These are phyloP conservation scores for Scaptodrosophila latifasciaeformis DNA, from an alignment of 2,888 invertebrate species.

Conservation along the genomic window DNA sequence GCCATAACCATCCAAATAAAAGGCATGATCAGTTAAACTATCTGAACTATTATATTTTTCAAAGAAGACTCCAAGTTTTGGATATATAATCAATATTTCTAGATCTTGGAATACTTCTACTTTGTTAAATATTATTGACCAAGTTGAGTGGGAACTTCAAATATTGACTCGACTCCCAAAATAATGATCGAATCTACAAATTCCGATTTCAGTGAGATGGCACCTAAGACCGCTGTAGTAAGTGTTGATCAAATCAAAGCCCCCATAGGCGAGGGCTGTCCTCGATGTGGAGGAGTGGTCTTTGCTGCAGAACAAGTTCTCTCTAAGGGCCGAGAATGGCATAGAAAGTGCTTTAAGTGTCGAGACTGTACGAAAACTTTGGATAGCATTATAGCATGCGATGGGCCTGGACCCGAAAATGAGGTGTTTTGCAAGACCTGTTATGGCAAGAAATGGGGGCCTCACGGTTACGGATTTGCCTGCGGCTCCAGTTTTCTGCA, in stretches of 20 bases:
- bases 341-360: slow-evolving; percentile 94
- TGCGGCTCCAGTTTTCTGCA: slow-evolving; percentile 94
- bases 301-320: slow-evolving; percentile 95
- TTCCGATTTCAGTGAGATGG: slow-evolving; percentile 78
- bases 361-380: slow-evolving; percentile 93
- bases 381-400: slow-evolving; percentile 95
- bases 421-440: slow-evolving; percentile 97
- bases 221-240: slow-evolving; percentile 84
- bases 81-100: no score
- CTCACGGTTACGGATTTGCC: slow-evolving; percentile 95
- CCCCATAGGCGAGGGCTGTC: slow-evolving; percentile 89
- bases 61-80: no score
- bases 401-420: slow-evolving; percentile 92
- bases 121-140: no score
- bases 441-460: slow-evolving; percentile 97
- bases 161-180: no score
- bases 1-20: not conserved
- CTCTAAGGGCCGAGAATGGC: slow-evolving; percentile 92
- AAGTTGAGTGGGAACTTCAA: no score
- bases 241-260: slow-evolving; percentile 88
- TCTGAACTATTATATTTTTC: no score
- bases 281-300: slow-evolving; percentile 90
- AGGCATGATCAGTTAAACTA: no score
- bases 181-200: no score
- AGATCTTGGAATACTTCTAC: no score